Evolutionary conservation across 2,888 invertebrate species (phyloP).

Genomic region (Sphaerophoria taeniata): DNA sequence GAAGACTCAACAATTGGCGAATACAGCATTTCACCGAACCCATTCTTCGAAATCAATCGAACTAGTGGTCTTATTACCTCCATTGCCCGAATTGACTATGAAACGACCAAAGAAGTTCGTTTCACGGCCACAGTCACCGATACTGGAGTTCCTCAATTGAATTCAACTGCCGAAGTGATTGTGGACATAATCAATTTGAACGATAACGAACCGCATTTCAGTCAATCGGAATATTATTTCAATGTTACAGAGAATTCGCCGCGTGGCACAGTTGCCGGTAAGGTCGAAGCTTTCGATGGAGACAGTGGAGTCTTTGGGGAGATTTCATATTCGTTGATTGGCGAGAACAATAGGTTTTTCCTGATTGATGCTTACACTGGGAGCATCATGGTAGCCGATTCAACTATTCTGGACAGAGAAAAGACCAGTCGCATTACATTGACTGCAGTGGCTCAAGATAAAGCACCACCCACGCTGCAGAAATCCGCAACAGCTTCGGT

Average conservation of each 20-base stretch:
- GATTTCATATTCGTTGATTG: constrained; percentile 90
- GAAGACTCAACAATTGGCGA: constrained; percentile 92
- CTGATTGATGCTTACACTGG: constrained; percentile 89
- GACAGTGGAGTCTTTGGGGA: constrained; percentile 92
- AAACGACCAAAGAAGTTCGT: constrained; percentile 88
- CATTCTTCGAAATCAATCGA: constrained; percentile 92
- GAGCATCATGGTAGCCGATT: constrained; percentile 89
- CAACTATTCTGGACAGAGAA: constrained; percentile 91
- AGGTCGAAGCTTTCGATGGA: constrained; percentile 89
- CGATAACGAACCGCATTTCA: constrained; percentile 93
- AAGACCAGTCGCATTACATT: constrained; percentile 87
- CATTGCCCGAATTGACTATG: constrained; percentile 92
- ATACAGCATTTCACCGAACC: constrained; percentile 86
- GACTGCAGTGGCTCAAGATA: constrained; percentile 91
- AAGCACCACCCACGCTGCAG: constrained; percentile 88
- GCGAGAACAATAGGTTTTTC: constrained; percentile 90
- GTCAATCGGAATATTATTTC: constrained; percentile 87
- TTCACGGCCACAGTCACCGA: constrained; percentile 93
- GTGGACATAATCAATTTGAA: constrained; percentile 93
- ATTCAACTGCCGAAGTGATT: constrained; percentile 89
- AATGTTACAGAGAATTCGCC: constrained; percentile 90
- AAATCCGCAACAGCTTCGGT: constrained; percentile 90
- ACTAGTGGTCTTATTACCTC: constrained; percentile 91
- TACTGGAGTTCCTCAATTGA: constrained; percentile 92
- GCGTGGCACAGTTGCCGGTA: constrained; percentile 88